Percentiles rank a stretch among this genome's conserved stretches.
phyloP scores from a whole-genome alignment of 2,888 invertebrate genomes.

The Mythimna vitellina region DNA sequence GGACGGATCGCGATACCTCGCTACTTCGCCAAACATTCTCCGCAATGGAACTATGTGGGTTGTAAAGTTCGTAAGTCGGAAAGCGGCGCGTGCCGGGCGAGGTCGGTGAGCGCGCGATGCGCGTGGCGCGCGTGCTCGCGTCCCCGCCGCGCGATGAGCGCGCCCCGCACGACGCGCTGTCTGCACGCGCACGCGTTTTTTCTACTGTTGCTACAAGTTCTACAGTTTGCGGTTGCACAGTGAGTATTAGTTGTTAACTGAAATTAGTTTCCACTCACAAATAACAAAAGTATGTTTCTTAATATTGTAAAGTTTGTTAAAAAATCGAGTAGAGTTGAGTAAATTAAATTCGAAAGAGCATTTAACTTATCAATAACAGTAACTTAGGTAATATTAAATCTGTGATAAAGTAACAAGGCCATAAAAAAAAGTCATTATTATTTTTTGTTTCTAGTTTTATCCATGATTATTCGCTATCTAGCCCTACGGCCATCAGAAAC shows the following conservation, averaged over 20 bases:
- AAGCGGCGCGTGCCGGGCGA: conserved; percentile 59
- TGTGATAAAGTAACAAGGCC: neutral
- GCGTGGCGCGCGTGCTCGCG: conserved; percentile 77
- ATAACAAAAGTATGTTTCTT: neutral
- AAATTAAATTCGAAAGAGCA: neutral
- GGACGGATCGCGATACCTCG: conserved; percentile 75
- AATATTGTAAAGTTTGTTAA: neutral
- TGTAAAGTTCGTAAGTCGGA: conserved; percentile 48
- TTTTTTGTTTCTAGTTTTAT: neutral
- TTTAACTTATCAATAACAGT: neutral
- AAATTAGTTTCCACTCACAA: conserved; percentile 3
- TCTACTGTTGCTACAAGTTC: conserved; percentile 70
- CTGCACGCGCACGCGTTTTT: conserved; percentile 70
- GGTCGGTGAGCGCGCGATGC: conserved; percentile 83
- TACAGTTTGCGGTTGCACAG: conserved; percentile 79
- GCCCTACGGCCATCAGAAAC: neutral
- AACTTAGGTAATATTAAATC: neutral
- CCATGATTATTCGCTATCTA: neutral
- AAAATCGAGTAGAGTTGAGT: neutral
- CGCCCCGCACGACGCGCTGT: conserved; percentile 78
- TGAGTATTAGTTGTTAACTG: conserved; percentile 71
- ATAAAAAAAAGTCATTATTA: neutral
- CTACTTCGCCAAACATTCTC: conserved; percentile 48
- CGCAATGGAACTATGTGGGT: conserved; percentile 51
- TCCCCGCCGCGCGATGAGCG: conserved; percentile 85